A percentile compares a stretch with the other conserved stretches of the same genome.
Conservation (phyloP, 2,888 invertebrate species). For the Aporophyla nigra region DNA sequence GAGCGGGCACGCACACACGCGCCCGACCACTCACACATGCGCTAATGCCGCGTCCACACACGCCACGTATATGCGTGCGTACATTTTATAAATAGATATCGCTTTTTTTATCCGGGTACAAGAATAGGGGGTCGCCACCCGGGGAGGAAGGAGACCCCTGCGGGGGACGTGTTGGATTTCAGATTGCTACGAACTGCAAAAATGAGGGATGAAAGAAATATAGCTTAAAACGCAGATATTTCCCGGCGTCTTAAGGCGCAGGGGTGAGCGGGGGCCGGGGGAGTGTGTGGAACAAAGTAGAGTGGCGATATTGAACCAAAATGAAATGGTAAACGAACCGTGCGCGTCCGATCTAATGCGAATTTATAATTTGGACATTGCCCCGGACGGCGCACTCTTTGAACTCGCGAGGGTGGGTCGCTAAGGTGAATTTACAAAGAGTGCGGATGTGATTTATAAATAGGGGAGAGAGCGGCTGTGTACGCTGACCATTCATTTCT, state of each 20-base stretch:
- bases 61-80: conserved; percentile 85
- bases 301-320: conserved; percentile 91
- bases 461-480: conserved; percentile 79
- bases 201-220: conserved; percentile 92
- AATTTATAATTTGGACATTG: conserved; percentile 91
- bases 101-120: conserved; percentile 91
- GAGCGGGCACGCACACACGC: conserved; percentile 86
- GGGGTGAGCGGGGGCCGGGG: conserved; percentile 79
- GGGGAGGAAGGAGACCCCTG: conserved; percentile 84
- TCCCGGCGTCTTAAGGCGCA: conserved; percentile 90
- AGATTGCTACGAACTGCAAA: conserved; percentile 92
- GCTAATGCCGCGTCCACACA: conserved; percentile 86
- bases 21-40: conserved; percentile 74
- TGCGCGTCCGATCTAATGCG: conserved; percentile 91
- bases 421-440: conserved; percentile 87
- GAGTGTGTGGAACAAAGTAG: conserved; percentile 91
- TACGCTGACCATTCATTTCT: conserved; percentile 81
- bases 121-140: conserved; percentile 89
- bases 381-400: conserved; percentile 88
- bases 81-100: conserved; percentile 91
- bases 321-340: conserved; percentile 91
- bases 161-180: conserved; percentile 91
- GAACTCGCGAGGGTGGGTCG: conserved; percentile 85
- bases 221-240: conserved; percentile 92
- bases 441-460: conserved; percentile 88